Evolutionary conservation across 1,140 invertebrate species (phyloP), one percentile per base, ranked within the genome.

Genomic region (Palaemon carinicauda): DNA sequence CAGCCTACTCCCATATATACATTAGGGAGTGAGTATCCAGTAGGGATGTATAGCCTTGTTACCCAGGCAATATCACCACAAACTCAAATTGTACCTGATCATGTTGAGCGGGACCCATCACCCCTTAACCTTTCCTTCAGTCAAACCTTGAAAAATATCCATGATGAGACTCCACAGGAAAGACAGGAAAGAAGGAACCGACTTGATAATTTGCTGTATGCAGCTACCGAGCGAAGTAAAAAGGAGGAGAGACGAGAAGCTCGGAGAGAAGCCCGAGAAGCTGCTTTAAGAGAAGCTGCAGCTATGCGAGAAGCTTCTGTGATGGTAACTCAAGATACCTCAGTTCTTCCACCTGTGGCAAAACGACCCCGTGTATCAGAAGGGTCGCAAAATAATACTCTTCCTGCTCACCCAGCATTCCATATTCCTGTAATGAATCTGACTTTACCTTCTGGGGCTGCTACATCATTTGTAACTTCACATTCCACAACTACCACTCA

Each of bases 111-210:
- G 15, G 85, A 87, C 79, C 85, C 80, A 51, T 87, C 85, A 27
- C 85, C 85, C 24, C 80, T 87, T 5, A 87, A 87, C n/a, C 79
- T 87, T 19, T 87, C 85, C 19, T 87, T 87, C 71, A 87, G 73
- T 53, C 79, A 79, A 24, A 29, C 79, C 15, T 52, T 87, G 24
- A 87, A 81, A 69, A 87, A 82, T 29, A 86, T 86, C 73, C 85
- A 87, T 31, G 85, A 87, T 78, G 85, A 87, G 29, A 87, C 85
- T 9, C 85, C 85, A 60, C 85, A 87, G 85, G 85, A 87, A 54
- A 54, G 85, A 29, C 85, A 87, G 73, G 85, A 87, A 24, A 80
- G 85, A 52, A 79, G 85, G 19, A 87, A 87, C 69, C 85, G 85
- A 27, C 53, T 87, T 17, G 85, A 87, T 33, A 79, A 87, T 73